phyloP scores from a whole-genome alignment of 2,797 vertebrate species.

The Phylloscopus collybita region DNA sequence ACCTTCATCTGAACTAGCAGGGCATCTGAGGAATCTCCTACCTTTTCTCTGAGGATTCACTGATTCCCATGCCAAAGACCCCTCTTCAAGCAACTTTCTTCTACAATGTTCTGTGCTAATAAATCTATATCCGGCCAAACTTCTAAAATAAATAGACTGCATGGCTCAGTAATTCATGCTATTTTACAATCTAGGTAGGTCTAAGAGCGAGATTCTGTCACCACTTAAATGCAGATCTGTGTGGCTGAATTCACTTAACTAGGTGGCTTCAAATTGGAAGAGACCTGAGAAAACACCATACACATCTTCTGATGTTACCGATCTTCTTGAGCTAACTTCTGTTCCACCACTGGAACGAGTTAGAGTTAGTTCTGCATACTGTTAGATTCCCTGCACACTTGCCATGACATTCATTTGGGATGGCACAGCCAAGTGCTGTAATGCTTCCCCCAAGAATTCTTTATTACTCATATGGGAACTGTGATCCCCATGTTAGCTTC shows the following conservation, averaged over 20 bases:
- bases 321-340: neutral
- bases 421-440: constrained; percentile 32
- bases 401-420: constrained; percentile 26
- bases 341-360: neutral
- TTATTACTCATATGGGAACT: constrained; percentile 20
- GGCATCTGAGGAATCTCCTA: neutral
- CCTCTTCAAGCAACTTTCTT: neutral
- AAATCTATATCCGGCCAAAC: neutral
- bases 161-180: neutral
- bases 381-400: neutral
- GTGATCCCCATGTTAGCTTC: neutral
- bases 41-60: neutral
- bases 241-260: neutral
- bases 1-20: neutral
- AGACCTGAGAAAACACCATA: neutral
- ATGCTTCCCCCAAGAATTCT: constrained; percentile 33
- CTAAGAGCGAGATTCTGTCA: neutral
- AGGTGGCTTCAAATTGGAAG: neutral
- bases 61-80: neutral
- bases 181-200: neutral
- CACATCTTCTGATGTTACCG: neutral
- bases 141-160: neutral
- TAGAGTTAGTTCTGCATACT: neutral
- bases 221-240: neutral
- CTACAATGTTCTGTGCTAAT: neutral